Percentiles rank a stretch among this genome's conserved stretches.
phyloP scores from a whole-genome alignment of 1,140 invertebrate species.

The Caenorhabditis briggsae region DNA sequence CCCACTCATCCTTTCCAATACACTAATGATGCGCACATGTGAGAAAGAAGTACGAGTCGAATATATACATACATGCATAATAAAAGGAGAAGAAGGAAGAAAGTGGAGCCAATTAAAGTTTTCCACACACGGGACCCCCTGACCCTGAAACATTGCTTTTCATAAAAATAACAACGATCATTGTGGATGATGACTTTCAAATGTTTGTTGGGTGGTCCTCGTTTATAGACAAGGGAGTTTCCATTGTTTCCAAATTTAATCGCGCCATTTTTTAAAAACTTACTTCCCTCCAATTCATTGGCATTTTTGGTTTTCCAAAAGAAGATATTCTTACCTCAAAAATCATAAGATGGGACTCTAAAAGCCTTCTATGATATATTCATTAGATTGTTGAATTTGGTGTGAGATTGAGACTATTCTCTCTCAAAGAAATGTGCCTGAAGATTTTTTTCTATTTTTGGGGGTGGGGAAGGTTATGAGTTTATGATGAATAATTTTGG shows the following conservation, averaged over 20 bases:
- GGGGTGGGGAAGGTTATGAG: neutral
- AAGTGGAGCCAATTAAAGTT: slow-evolving; percentile 49
- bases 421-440: neutral
- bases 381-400: slow-evolving; percentile 35
- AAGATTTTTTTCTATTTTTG: slow-evolving; percentile 48
- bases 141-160: slow-evolving; percentile 1
- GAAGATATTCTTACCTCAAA: neutral
- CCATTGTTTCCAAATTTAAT: neutral
- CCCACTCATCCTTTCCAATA: slow-evolving; percentile 18
- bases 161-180: neutral
- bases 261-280: too few relatives aligned
- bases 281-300: too few relatives aligned
- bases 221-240: neutral
- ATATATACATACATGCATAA: slow-evolving; percentile 56
- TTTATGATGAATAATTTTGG: too few relatives aligned
- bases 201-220: neutral
- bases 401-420: neutral
- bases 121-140: neutral
- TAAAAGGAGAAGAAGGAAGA: slow-evolving; percentile 2
- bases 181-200: neutral
- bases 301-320: neutral
- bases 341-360: slow-evolving; percentile 9
- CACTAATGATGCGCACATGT: slow-evolving; percentile 53
- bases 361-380: slow-evolving; percentile 12
- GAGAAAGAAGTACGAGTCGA: slow-evolving; percentile 49